Evolutionary conservation across 2,797 vertebrate species (phyloP), one percentile per base, ranked within the genome.

Genomic region (Lycodopsis pacificus): DNA sequence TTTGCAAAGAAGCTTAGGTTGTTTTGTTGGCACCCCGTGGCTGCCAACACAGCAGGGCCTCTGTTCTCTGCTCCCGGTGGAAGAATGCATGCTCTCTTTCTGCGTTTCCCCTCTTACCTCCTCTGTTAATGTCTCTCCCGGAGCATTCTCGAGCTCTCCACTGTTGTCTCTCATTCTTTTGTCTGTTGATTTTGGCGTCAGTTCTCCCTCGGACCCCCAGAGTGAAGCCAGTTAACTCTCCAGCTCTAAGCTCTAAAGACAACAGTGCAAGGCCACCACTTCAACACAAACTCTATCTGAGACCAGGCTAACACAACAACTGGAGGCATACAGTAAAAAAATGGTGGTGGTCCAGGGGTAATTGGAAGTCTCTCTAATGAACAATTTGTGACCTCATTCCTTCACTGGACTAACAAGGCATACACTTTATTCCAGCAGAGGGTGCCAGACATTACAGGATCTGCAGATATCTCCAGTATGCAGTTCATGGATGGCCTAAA

Each of bases 111-210:
- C 20, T n/a, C 7, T 40, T 51, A 19, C 32, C 49, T 68, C 65
- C 57, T 79, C 70, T 81, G 65, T 80, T 80, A 53, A 71, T 80
- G 77, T 87, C 76, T 64, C 58, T 86, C 71, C 58, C 4, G 2
- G 36, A 79, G 53, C 68, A 79, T 86, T 84, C 48, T 88, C 9
- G 1, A 65, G 54, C 66, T 65, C 67, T 73, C 57, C 57, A 64
- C 79, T 89, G 86, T 89, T 91, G 86, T 88, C 86, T 88, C 83
- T 90, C 65, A 83, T 90, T 87, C 82, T 87, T 89, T 84, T 86
- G 71, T 79, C 77, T 92, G 91, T 92, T 93, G 79, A 88, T 89
- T 87, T 92, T 94, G 91, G 87, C 81, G 7, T 86, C 38, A 46
- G 65, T 15, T 63, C 67, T 69, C 15, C 36, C 14, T 38, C 13